Base-by-base conservation (phyloP, 2,888 invertebrate genomes). In the Odontomyia ornata region DNA sequence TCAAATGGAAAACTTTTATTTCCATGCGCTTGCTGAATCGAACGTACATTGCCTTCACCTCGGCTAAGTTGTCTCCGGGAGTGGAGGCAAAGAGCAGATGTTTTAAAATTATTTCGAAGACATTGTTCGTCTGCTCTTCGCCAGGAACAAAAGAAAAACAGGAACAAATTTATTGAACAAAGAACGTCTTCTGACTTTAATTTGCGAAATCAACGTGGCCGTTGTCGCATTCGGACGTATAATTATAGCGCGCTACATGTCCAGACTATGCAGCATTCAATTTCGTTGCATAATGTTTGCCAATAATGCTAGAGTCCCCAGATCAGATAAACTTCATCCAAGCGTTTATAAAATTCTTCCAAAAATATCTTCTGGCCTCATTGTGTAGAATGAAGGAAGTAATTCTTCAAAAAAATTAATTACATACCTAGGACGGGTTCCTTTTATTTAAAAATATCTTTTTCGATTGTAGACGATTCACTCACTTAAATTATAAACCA, bases 361-460 rank as follows among this genome's bases (percentile, higher is more conserved):
- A 69, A 69, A 69, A 69, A 69, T 69, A 69, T 69, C 69, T 46
- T 21, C 13, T 69, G 69, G 23, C 47, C 69, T 47, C 69, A 47
- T 36, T 36, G 43, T 18, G 65, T 18, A 23, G 28, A 65, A 62
- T 25, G 27, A 13, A 62, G 25, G 60, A 28, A 62, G 28, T 15
- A 1, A 27, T 15, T 28, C 36, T 36, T 36, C 3, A 3, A 36
- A 5, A 5, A 9, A 36, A 36, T 5, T 3, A 25, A 25, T n/a
- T 27, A 21, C 23, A 23, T 25, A 60, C 15, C 62, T 62, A 15
- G 28, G 13, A 25, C n/a, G 18, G 15, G 62, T 25, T 28, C 7
- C 27, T 25, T n/a, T 11, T 60, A 60, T 21, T n/a, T 23, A 25
- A 52, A 25, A 21, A 23, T 60, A 25, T 23, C 28, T 62, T 9